Percentiles rank a stretch among this genome's conserved stretches.
Evolutionary conservation across 2,113 vertebrate species (phyloP).

Genomic region (Tamias sibiricus): DNA sequence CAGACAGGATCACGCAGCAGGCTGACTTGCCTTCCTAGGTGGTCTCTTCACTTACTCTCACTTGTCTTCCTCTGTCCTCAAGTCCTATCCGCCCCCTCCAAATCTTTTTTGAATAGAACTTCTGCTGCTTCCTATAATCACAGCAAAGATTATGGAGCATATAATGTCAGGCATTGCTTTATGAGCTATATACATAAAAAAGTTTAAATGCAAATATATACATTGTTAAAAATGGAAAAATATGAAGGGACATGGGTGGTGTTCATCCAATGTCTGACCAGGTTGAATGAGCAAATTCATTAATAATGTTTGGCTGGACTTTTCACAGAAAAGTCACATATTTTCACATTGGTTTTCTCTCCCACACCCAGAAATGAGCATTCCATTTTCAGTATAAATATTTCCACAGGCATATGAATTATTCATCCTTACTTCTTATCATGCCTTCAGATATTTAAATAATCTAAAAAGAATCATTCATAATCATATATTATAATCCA

Average conservation of each 20-base stretch:
- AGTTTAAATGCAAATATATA: not conserved
- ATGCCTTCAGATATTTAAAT: slow-evolving; percentile 21
- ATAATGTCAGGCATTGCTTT: not conserved
- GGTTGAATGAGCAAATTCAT: not conserved
- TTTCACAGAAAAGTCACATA: not conserved
- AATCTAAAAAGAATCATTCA: not conserved
- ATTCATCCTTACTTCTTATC: not conserved
- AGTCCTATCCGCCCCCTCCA: not conserved
- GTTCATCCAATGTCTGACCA: not conserved
- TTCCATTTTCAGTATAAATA: slow-evolving; percentile 2
- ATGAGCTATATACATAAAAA: not conserved
- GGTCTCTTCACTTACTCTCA: not conserved
- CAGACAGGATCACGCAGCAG: not conserved
- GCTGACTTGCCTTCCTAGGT: not conserved
- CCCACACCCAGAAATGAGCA: not conserved
- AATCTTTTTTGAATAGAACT: not conserved
- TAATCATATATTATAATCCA: not conserved
- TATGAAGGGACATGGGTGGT: not conserved
- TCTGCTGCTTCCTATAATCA: not conserved
- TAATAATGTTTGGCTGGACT: not conserved
- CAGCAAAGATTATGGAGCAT: not conserved
- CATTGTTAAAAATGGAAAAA: not conserved
- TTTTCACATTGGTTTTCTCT: not conserved
- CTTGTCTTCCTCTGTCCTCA: not conserved
- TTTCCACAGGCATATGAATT: not conserved